Base-by-base conservation (phyloP, 2,888 invertebrate genomes). In the Amphipoea lucens region DNA sequence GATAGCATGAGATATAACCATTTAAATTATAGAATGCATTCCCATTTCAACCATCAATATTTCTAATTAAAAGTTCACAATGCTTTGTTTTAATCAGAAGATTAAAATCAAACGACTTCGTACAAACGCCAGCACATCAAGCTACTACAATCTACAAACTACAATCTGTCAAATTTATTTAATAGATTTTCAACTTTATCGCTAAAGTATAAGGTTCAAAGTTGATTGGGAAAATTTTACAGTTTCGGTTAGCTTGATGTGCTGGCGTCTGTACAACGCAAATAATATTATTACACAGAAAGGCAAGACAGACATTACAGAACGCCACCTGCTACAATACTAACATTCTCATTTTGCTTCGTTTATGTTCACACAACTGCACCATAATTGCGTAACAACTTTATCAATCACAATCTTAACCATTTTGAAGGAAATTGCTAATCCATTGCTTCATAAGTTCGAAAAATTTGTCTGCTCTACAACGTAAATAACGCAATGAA, bases 261-360 rank as follows among this genome's bases (percentile, higher is more conserved):
- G 29, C 29, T 29, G 29, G 29, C 29, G 29, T 29, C 29, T 29
- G 29, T 29, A 29, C 17, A 29, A 45, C 11, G n/a, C 17, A 23
- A 74, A 14, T 70, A 74, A 29, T 54, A 74, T 20, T 69, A 51
- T 42, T 69, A 57, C n/a, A 57, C 9, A 54, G 51, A 51, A 23
- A 2, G 7, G 20, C 20, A 20, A 20, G 54, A 7, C 54, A n/a
- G 23, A 57, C 11, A 57, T 11, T 4, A 57, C 11, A n/a, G 11
- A 57, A 57, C 11, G 11, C 57, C n/a, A 57, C 1, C n/a, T 57
- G 11, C n/a, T 57, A 57, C 7, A 23, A 7, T 23, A 23, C 9
- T 57, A 57, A 23, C 54, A 57, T 57, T 23, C 6, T 66, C 6
- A 5, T 11, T 65, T 36, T 20, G 11, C 20, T 11, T 65, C 36